Evolutionary conservation across 2,888 invertebrate genomes (phyloP).

Genomic region (Hermaeophaga mercurialis): DNA sequence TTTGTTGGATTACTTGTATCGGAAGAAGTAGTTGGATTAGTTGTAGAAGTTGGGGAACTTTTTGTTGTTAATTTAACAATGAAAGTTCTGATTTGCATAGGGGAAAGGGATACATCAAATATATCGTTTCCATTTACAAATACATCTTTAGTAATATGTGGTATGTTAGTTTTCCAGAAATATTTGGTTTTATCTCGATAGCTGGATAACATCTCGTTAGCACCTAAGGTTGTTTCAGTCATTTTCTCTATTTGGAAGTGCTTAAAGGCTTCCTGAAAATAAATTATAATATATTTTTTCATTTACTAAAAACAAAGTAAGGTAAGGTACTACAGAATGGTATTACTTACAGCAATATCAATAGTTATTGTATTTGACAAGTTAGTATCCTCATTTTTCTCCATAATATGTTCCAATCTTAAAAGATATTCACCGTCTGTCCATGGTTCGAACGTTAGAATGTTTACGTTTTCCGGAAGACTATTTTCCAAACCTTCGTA

Average conservation of each 20-base stretch:
- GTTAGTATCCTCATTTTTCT: conserved; percentile 26
- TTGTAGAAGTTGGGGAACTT: too few species aligned
- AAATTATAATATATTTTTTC: too few species aligned
- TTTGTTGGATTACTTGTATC: too few species aligned
- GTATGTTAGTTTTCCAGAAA: conserved; percentile 40
- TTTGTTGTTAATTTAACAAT: conserved; percentile 52
- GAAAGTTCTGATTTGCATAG: conserved; percentile 76
- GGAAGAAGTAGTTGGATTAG: too few species aligned
- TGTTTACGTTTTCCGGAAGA: conserved; percentile 72
- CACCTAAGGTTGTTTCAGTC: conserved; percentile 72
- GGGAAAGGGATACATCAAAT: conserved; percentile 61
- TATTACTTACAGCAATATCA: conserved; percentile 48
- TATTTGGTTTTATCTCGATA: conserved; percentile 46
- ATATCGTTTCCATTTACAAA: conserved; percentile 45
- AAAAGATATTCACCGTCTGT: conserved; percentile 49
- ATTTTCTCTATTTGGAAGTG: conserved; percentile 62
- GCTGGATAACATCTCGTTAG: conserved; percentile 66
- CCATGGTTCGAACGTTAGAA: conserved; percentile 82
- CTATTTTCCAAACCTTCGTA: conserved; percentile 53
- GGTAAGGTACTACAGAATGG: neutral
- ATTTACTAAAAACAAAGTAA: neutral
- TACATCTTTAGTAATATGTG: conserved; percentile 1
- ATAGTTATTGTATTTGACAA: conserved; percentile 19
- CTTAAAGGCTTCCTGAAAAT: conserved; percentile 62
- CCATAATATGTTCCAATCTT: conserved; percentile 69